phyloP scores from a whole-genome alignment of 2,888 invertebrate genomes.

The Microplitis manilae region DNA sequence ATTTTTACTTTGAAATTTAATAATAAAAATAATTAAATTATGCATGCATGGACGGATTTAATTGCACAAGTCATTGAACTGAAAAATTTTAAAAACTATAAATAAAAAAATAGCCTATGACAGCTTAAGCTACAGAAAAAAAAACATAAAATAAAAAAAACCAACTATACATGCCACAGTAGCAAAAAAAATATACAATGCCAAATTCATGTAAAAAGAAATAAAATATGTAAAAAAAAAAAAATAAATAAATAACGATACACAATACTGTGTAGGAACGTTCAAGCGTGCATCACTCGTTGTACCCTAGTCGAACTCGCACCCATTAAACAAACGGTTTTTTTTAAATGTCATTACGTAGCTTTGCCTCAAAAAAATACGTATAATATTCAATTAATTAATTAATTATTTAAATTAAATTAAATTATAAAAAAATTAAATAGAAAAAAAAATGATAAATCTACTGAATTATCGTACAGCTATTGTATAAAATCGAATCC shows the following conservation, averaged over 20 bases:
- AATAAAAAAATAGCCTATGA: slow-evolving; percentile 46
- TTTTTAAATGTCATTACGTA: slow-evolving; percentile 1
- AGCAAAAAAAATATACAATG: slow-evolving; percentile 41
- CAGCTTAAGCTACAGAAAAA: slow-evolving; percentile 58
- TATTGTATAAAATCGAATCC: slow-evolving; percentile 9
- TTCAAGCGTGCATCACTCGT: slow-evolving; percentile 43
- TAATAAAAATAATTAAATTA: slow-evolving; percentile 21
- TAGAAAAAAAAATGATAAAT: slow-evolving; percentile 17
- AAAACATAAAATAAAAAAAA: slow-evolving; percentile 50
- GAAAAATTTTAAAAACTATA: not conserved
- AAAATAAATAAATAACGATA: slow-evolving; percentile 43
- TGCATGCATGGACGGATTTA: slow-evolving; percentile 33
- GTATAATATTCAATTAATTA: not conserved
- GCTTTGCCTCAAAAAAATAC: slow-evolving; percentile 4
- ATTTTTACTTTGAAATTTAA: not conserved
- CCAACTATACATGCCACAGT: slow-evolving; percentile 64
- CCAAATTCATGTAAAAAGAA: slow-evolving; percentile 21
- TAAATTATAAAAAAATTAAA: slow-evolving; percentile 13
- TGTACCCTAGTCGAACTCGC: slow-evolving; percentile 36
- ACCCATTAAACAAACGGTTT: slow-evolving; percentile 11
- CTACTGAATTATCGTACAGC: slow-evolving; percentile 1
- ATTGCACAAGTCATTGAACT: slow-evolving; percentile 4
- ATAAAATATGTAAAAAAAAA: slow-evolving; percentile 31
- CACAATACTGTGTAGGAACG: slow-evolving; percentile 52
- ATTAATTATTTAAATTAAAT: slow-evolving; percentile 13